These are phyloP conservation scores for Sminthurinus aureus DNA, from an alignment of 2,888 invertebrate genomes.

Conservation along the genomic window DNA sequence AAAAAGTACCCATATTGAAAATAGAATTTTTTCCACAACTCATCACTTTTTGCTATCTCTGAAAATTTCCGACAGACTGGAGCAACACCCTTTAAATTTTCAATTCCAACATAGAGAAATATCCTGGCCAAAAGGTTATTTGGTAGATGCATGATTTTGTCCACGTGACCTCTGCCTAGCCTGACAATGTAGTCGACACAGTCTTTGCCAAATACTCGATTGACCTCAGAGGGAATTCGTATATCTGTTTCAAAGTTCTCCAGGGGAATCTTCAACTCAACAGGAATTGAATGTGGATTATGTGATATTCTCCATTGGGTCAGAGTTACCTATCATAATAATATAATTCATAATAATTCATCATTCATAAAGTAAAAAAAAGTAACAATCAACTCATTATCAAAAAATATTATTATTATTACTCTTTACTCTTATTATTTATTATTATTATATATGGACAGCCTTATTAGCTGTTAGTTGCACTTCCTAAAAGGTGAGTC, in stretches of 20 bases:
- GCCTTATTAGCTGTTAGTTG: too few species aligned
- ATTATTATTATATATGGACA: too few species aligned
- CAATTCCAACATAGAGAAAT: constrained; percentile 32
- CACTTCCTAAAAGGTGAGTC: too few species aligned
- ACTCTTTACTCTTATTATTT: too few species aligned
- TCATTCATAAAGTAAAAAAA: not conserved
- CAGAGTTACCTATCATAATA: constrained; percentile 34
- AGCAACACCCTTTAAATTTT: constrained; percentile 34
- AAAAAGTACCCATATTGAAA: constrained; percentile 22
- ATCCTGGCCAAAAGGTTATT: constrained; percentile 23
- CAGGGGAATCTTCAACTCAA: constrained; percentile 32
- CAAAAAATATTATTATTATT: too few species aligned
- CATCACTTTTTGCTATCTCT: constrained; percentile 29
- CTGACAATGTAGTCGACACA: constrained; percentile 32
- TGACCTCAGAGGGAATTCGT: constrained; percentile 36
- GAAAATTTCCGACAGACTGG: constrained; percentile 40
- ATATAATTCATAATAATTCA: constrained; percentile 8
- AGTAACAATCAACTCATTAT: not conserved
- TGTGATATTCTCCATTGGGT: constrained; percentile 44
- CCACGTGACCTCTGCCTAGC: constrained; percentile 35
- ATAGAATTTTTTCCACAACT: constrained; percentile 30
- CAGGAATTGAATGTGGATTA: constrained; percentile 25
- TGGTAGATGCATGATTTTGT: constrained; percentile 39
- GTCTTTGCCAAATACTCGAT: constrained; percentile 40
- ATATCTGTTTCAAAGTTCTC: constrained; percentile 29